Conservation (phyloP, 2,113 vertebrate species). For the Ovis aries region ARS-UI_Ramb_v3.0 NC_056059.1:42474501-42475000, state of each 20-base stretch:
- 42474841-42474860: too few relatives aligned
- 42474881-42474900: neutral
- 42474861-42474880: neutral
- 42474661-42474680: neutral
- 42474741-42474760: neutral
- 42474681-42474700: neutral
- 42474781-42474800: neutral
- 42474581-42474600: neutral
- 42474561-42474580: neutral
- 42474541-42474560: neutral
- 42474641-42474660: neutral
- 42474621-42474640: neutral
- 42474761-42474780: neutral
- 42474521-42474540: neutral
- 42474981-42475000: neutral
- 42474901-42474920: neutral
- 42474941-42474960: neutral
- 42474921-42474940: neutral
- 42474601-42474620: neutral
- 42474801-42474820: neutral
- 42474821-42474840: neutral
- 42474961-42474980: neutral
- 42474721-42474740: neutral
- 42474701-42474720: neutral
- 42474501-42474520: neutral